These are phyloP conservation scores for Rhizoglyphus robini DNA, from an alignment of 1,140 invertebrate genomes.

Conservation along the genomic window DNA sequence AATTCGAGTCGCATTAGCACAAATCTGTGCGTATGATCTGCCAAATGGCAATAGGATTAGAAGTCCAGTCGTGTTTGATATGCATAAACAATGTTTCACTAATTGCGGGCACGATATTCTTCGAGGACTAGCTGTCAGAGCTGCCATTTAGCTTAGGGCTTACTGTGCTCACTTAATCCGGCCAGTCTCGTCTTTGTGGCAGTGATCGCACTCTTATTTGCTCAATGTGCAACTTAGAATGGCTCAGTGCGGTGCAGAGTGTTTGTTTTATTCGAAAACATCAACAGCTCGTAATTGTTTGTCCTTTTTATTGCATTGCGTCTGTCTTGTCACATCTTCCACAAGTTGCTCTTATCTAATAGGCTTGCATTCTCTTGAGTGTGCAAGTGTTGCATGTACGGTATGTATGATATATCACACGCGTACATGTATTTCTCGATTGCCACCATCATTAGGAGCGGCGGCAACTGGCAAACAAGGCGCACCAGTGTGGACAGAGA, in stretches of 20 bases:
- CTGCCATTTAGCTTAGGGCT: background rate
- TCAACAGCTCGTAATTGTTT: constrained; percentile 14
- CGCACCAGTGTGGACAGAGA: background rate
- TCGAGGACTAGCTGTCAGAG: background rate
- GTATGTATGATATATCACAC: background rate
- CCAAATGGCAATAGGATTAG: constrained; percentile 8
- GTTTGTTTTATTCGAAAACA: constrained; percentile 11
- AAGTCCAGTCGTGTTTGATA: background rate
- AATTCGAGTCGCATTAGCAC: no score
- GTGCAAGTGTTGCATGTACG: background rate
- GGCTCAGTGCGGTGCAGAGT: background rate
- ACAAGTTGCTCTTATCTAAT: background rate
- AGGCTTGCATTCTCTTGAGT: background rate
- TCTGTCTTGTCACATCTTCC: constrained; percentile 13
- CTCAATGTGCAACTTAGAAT: no score
- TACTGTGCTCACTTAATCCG: background rate
- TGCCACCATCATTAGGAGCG: background rate
- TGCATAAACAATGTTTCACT: constrained; percentile 12
- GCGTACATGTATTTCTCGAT: background rate
- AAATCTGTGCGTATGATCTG: background rate
- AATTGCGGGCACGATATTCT: background rate
- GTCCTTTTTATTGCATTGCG: background rate
- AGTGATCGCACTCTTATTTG: no score
- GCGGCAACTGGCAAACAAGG: background rate
- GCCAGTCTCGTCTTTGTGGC: background rate